These are phyloP conservation scores for Cyclura pinguis DNA, from an alignment of 2,797 vertebrate genomes.

Conservation along the genomic window DNA sequence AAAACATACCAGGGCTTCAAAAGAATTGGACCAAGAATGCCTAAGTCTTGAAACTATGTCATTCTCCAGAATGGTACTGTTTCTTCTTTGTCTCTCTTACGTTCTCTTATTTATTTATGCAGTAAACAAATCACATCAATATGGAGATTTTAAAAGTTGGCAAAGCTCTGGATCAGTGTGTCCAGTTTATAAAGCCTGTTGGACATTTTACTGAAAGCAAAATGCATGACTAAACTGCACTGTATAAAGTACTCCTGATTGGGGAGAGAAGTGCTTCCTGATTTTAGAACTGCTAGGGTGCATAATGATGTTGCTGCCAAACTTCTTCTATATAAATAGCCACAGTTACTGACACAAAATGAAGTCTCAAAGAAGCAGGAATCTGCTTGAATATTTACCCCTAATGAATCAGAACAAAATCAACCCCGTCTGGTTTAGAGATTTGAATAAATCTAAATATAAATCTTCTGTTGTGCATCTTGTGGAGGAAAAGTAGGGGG, in stretches of 20 bases:
- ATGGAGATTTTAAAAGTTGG: not conserved
- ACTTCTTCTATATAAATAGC: not conserved
- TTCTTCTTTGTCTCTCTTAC: not conserved
- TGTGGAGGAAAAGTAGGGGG: not conserved
- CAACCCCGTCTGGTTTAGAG: conserved; percentile 13
- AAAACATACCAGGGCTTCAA: not conserved
- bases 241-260: conserved; percentile 12
- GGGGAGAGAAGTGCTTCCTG: not conserved
- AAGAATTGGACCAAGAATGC: not conserved
- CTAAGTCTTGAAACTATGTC: not conserved
- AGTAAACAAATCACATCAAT: not conserved
- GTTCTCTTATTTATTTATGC: not conserved
- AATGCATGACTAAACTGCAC: conserved; percentile 6
- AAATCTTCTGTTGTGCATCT: not conserved
- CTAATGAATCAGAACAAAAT: conserved; percentile 11
- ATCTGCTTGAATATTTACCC: conserved; percentile 15
- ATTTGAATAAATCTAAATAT: conserved; percentile 7
- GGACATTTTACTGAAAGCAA: not conserved
- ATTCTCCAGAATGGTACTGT: not conserved
- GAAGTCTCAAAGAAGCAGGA: conserved; percentile 21
- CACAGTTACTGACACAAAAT: conserved; percentile 27
- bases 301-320: conserved; percentile 33
- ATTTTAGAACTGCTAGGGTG: not conserved
- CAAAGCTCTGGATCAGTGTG: not conserved
- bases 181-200: not conserved